These are phyloP conservation scores for Girardinichthys multiradiatus DNA, from an alignment of 2,113 vertebrate genomes.

Conservation along the genomic window DNA sequence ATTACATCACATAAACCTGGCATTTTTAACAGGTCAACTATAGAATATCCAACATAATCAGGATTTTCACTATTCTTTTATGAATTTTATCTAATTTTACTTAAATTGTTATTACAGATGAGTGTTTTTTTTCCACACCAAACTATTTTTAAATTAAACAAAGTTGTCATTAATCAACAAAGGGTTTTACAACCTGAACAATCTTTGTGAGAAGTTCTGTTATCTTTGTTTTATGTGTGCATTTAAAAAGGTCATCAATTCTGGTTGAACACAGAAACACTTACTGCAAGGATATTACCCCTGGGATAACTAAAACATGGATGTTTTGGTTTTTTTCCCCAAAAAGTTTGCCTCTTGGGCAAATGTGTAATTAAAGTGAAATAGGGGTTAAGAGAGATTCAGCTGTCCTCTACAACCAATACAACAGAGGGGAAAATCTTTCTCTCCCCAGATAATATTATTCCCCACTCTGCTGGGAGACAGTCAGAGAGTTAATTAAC, in stretches of 20 bases:
- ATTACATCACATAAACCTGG: too few relatives aligned
- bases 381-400: slow-evolving; percentile 54
- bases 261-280: slow-evolving; percentile 31
- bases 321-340: slow-evolving; percentile 26
- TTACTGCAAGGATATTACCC: slow-evolving; percentile 32
- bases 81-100: too few relatives aligned
- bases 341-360: slow-evolving; percentile 35
- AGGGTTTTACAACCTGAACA: not conserved
- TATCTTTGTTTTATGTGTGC: not conserved
- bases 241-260: slow-evolving; percentile 51
- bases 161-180: slow-evolving; percentile 4
- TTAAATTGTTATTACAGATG: too few relatives aligned
- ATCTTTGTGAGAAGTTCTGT: not conserved
- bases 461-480: slow-evolving; percentile 53
- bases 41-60: too few relatives aligned
- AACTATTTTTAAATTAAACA: not conserved
- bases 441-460: slow-evolving; percentile 53
- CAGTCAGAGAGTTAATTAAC: slow-evolving; percentile 68
- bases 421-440: slow-evolving; percentile 38
- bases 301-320: slow-evolving; percentile 51
- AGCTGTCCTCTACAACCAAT: slow-evolving; percentile 38
- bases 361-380: slow-evolving; percentile 63
- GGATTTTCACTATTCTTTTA: too few relatives aligned
- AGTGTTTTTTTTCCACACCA: not conserved
- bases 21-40: too few relatives aligned